Conservation (phyloP, 2,113 vertebrate species). For the Cygnus buccinator region DNA sequence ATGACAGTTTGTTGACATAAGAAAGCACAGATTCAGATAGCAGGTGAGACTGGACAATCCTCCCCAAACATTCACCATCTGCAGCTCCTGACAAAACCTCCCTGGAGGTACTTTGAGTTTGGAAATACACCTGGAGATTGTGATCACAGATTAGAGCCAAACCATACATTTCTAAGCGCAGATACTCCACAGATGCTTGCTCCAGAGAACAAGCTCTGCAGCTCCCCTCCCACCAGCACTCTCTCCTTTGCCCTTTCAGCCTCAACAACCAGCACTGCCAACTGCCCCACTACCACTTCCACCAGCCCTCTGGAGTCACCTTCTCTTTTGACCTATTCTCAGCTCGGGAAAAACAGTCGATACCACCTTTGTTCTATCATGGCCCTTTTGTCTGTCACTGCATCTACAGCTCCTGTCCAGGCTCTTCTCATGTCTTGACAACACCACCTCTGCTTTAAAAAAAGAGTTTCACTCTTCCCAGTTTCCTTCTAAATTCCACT, state of each 20-base stretch:
- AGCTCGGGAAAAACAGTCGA: fast-evolving
- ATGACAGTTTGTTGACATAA: not conserved
- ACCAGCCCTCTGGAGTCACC: not conserved
- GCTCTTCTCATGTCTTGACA: not conserved
- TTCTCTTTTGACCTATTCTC: not conserved
- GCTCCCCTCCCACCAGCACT: fast-evolving
- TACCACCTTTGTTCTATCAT: not conserved
- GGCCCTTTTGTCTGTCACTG: not conserved
- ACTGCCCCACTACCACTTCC: not conserved
- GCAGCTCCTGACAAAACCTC: not conserved
- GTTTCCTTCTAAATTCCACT: not conserved
- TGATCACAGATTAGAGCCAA: not conserved
- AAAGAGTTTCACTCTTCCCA: not conserved
- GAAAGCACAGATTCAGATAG: not conserved
- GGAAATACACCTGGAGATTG: not conserved
- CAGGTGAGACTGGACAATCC: not conserved
- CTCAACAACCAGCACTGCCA: not conserved
- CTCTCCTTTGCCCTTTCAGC: not conserved
- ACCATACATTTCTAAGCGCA: not conserved
- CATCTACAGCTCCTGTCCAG: not conserved
- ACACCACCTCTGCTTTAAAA: not conserved
- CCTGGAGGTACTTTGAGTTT: not conserved
- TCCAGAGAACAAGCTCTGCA: not conserved
- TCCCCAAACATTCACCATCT: not conserved
- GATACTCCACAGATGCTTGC: not conserved